Percentiles rank a stretch among this genome's conserved stretches.
phyloP scores from a whole-genome alignment of 2,797 vertebrate genomes.

The Pangasius sanitwongsei region DNA sequence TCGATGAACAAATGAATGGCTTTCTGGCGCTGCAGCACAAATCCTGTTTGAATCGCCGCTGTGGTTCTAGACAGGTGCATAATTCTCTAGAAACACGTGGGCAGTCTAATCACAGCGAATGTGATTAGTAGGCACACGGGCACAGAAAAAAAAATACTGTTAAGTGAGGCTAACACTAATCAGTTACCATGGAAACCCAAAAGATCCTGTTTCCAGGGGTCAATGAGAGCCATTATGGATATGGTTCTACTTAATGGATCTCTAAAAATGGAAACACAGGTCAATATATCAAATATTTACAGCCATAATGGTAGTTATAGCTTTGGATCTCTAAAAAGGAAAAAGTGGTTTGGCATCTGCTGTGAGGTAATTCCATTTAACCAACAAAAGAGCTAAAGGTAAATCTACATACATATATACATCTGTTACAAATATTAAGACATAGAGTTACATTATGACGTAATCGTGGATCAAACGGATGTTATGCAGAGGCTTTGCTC shows the following conservation, averaged over 20 bases:
- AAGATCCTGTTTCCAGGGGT: conserved; percentile 21
- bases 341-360: background rate
- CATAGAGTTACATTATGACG: background rate
- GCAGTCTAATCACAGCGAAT: conserved; percentile 5
- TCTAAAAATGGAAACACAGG: background rate
- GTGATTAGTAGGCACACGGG: background rate
- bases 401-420: background rate
- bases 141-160: background rate
- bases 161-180: conserved; percentile 4
- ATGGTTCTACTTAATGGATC: background rate
- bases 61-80: conserved; percentile 1
- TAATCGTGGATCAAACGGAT: background rate
- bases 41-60: conserved; percentile 5
- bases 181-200: conserved; percentile 28
- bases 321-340: background rate
- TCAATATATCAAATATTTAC: background rate
- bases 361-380: background rate
- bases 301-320: background rate
- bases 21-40: conserved; percentile 44
- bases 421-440: background rate
- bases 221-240: conserved; percentile 11
- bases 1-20: conserved; percentile 14
- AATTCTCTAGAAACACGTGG: conserved; percentile 28
- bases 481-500: no score
- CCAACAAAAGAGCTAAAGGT: background rate